Base-by-base conservation (phyloP, 2,888 invertebrate genomes). In the Xestia sexstrigata region DNA sequence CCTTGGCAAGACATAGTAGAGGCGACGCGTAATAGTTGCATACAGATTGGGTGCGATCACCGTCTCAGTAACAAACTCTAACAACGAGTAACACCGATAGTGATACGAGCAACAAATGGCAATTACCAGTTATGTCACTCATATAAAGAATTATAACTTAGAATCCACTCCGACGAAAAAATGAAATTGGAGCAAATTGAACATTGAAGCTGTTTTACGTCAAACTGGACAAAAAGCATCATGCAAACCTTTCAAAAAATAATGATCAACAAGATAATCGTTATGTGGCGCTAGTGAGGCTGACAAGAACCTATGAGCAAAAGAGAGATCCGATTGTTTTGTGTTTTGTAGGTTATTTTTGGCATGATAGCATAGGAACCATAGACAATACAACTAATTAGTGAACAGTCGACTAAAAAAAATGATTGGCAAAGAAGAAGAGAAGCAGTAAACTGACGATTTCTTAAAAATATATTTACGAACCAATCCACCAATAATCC, bases 1-100 rank as follows among this genome's bases (percentile, higher is more conserved):
- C 97, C 97, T 94, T 97, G 97, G 95, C 97, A 97, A 91, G 97
- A 97, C 97, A 97, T 97, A 93, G 95, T 95, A 92, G 96, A 96
- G 93, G 94, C 94, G 93, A 96, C 96, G 96, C 96, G 96, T 96
- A 96, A 93, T 93, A 96, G 96, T 96, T 96, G 96, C 96, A 96
- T 96, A 95, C 96, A 96, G 96, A 96, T 95, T 93, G 93, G 93
- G 94, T 96, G 91, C 91, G 91, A 92, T 92, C 92, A 94, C 94
- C 92, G 91, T 92, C 93, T 93, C 93, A 94, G 90, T 94, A 94
- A 94, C 90, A 90, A 95, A 94, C 92, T 92, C 92, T 91, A 90
- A 90, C 89, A 89, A 92, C 91, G 87, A 89, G 89, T 89, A 89
- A 88, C 89, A 88, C 88, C 87, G 90, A 83, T 87, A 89, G 82